Conservation (phyloP, 2,888 invertebrate species). For the Dioctria linearis region DNA sequence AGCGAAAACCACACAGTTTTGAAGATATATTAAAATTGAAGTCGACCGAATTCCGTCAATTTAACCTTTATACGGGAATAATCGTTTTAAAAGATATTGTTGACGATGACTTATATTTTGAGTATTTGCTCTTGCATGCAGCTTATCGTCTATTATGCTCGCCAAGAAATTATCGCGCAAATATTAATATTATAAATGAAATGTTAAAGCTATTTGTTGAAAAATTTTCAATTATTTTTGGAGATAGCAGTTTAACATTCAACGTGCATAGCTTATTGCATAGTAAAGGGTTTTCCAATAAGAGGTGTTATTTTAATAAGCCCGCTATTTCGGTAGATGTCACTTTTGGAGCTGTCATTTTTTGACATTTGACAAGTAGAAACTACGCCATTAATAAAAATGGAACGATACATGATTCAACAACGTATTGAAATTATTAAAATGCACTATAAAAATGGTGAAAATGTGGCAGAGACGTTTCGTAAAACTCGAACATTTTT, state of each 20-base stretch:
- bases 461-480: too few species aligned
- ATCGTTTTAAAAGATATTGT: constrained; percentile 46
- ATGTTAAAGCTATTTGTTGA: constrained; percentile 56
- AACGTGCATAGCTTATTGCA: constrained; percentile 58
- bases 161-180: not conserved
- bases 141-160: constrained; percentile 32
- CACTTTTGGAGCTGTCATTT: too few species aligned
- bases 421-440: too few species aligned
- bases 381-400: too few species aligned
- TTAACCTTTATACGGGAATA: constrained; percentile 57
- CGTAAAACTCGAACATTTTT: too few species aligned
- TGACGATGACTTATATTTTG: constrained; percentile 55
- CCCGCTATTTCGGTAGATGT: too few species aligned
- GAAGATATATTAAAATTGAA: constrained; percentile 59
- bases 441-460: too few species aligned
- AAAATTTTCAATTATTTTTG: constrained; percentile 56
- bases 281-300: too few species aligned
- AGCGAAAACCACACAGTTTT: constrained; percentile 56
- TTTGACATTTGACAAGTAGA: too few species aligned
- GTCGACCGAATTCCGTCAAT: constrained; percentile 54
- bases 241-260: constrained; percentile 53
- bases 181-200: constrained; percentile 43
- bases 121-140: constrained; percentile 48
- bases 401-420: too few species aligned
- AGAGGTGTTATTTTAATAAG: too few species aligned